Base-by-base conservation (phyloP, 2,797 vertebrate genomes). In the Decapterus maruadsi region DNA sequence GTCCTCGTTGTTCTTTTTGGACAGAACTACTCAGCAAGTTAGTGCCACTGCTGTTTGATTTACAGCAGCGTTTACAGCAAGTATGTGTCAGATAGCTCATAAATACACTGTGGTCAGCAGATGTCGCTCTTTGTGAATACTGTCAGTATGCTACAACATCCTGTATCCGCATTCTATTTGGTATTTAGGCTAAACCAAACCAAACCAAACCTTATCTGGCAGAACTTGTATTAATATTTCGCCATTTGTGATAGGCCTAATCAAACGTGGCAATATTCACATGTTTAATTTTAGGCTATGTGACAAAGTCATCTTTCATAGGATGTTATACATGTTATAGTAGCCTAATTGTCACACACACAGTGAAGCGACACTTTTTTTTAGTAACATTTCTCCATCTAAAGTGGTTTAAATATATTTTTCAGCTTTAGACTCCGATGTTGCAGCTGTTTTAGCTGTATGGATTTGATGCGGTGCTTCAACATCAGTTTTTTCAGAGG, bases 91-190 rank as follows among this genome's bases (percentile, higher is more conserved):
- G 50, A 53, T 3, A 17, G 61, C 17, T 66, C 56, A 63, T 55
- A 16, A 70, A 72, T 53, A 34, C 76, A n/a, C 5, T 77, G 31
- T 75, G 80, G 88, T 85, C 95, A 91, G 91, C 88, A 96, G 95
- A 86, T 94, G 95, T 93, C 95, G 93, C 95, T 89, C 90, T 95
- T 87, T 72, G 83, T 90, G 87, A 92, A 89, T 73, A 20, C 75
- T 88, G 84, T 78, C 77, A 83, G 48, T 67, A 74, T 1, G 1
- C 26, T 26, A 26, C 64, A 88, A 74, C 69, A 75, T 68, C 71
- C 66, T 88, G 77, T 64, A 83, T 79, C 87, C 77, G 87, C 85
- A 90, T 84, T 87, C 60, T 76, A 53, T 74, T 72, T 60, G 55
- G 34, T 19, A 60, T 78, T 78, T 62, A 68, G 43, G 56, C 53